Conservation (phyloP, 2,113 vertebrate genomes). For the Dryoscopus gambensis region DNA sequence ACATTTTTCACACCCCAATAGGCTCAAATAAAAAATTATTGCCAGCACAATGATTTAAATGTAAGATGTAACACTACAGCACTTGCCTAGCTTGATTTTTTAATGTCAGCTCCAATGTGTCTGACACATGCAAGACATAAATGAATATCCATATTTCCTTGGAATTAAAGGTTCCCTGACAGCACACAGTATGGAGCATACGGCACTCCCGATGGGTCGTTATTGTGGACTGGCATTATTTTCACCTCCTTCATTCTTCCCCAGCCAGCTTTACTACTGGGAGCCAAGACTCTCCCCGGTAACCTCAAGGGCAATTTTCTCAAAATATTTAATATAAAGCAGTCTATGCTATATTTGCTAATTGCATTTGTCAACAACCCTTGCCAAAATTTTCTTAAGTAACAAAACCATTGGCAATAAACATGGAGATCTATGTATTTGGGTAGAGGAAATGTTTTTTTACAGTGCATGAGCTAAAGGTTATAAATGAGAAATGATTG, state of each 20-base stretch:
- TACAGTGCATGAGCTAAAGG: background rate
- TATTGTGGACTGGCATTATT: background rate
- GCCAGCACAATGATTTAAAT: conserved; percentile 53
- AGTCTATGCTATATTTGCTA: conserved; percentile 30
- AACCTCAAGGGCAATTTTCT: conserved; percentile 4
- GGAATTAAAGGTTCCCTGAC: conserved; percentile 31
- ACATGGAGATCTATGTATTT: background rate
- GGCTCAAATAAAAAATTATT: conserved; percentile 58
- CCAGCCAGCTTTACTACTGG: background rate
- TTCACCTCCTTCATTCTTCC: background rate
- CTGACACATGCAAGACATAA: conserved; percentile 48
- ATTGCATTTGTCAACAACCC: conserved; percentile 4
- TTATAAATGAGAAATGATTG: background rate
- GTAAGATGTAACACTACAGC: conserved; percentile 52
- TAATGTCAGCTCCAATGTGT: conserved; percentile 34
- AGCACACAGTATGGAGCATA: background rate
- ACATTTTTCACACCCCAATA: conserved; percentile 60
- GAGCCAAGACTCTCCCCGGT: background rate
- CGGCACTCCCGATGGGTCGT: background rate
- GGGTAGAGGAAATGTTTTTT: background rate
- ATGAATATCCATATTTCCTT: conserved; percentile 54
- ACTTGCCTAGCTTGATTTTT: conserved; percentile 47
- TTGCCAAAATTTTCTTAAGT: conserved; percentile 31
- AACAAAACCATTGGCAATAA: conserved; percentile 10
- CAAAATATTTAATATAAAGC: conserved; percentile 40